Conservation (phyloP, 2,113 vertebrate species). For the Stercorarius parasiticus region DNA sequence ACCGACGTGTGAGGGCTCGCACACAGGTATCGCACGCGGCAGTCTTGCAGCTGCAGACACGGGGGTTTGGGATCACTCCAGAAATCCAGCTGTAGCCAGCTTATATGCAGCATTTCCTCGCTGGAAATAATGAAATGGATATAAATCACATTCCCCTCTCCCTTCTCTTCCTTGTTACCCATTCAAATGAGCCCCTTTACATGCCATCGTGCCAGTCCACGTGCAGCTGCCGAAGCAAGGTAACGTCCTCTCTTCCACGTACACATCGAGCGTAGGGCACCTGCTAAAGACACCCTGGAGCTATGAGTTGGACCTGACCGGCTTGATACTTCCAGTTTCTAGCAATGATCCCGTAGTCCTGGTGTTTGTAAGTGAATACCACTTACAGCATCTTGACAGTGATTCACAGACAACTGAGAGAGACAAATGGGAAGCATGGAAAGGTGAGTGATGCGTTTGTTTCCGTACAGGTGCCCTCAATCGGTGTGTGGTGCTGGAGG, state of each 20-base stretch:
- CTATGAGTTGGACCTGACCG: not conserved
- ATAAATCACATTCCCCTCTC: not conserved
- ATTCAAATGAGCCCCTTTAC: not conserved
- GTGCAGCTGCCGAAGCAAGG: not conserved
- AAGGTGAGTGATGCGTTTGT: not conserved
- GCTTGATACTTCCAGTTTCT: not conserved
- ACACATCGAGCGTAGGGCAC: not conserved
- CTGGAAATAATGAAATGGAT: slow-evolving; percentile 5
- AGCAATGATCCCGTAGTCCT: not conserved
- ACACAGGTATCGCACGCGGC: rapidly evolving
- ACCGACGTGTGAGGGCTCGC: not conserved
- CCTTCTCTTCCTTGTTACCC: not conserved
- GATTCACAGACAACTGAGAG: not conserved
- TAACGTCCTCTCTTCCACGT: not conserved
- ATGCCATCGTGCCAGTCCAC: not conserved
- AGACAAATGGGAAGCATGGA: not conserved
- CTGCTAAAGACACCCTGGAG: not conserved
- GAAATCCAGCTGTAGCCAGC: not conserved
- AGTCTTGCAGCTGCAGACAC: rapidly evolving
- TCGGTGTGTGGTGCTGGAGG: not conserved
- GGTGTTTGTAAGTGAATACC: not conserved
- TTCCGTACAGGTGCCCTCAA: not conserved
- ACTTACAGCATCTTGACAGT: not conserved
- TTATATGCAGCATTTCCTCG: not conserved
- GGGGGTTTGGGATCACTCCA: not conserved